Conservation (phyloP, 2,113 vertebrate genomes). For the Saguinus imperator region DNA sequence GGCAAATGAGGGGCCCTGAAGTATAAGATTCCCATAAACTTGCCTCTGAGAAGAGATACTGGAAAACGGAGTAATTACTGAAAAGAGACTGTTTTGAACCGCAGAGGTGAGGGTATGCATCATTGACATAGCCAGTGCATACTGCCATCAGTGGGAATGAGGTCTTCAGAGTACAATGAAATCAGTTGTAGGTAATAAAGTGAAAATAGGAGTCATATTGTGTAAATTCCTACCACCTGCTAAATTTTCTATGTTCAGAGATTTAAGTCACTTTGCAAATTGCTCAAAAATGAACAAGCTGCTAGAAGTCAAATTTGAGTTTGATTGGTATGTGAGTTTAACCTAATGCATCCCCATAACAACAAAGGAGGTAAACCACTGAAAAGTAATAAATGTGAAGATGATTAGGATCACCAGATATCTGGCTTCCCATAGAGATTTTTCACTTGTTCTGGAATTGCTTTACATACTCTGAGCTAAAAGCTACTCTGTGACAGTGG, state of each 20-base stretch:
- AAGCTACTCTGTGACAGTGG: not conserved
- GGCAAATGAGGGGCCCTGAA: not conserved
- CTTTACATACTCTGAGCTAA: not conserved
- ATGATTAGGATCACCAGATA: conserved; percentile 1
- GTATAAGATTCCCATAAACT: conserved; percentile 1
- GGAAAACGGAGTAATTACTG: not conserved
- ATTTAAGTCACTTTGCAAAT: conserved; percentile 56
- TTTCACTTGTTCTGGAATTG: not conserved
- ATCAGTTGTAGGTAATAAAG: conserved; percentile 50
- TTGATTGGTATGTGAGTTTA: conserved; percentile 29
- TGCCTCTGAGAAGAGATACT: not conserved
- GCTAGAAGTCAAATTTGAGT: conserved; percentile 29
- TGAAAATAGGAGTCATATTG: conserved; percentile 47
- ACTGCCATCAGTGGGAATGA: not conserved
- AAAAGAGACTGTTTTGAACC: not conserved
- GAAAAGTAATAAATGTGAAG: conserved; percentile 12
- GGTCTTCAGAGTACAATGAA: conserved; percentile 8
- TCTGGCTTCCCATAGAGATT: not conserved
- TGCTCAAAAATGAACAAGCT: conserved; percentile 52
- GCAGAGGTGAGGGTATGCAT: not conserved
- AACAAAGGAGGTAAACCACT: not conserved
- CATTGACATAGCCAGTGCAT: not conserved
- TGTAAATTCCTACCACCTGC: conserved; percentile 61
- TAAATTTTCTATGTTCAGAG: conserved; percentile 50
- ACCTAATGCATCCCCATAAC: not conserved